Evolutionary conservation across 2,888 invertebrate species (phyloP).

Genomic region (Microdon myrmicae): DNA sequence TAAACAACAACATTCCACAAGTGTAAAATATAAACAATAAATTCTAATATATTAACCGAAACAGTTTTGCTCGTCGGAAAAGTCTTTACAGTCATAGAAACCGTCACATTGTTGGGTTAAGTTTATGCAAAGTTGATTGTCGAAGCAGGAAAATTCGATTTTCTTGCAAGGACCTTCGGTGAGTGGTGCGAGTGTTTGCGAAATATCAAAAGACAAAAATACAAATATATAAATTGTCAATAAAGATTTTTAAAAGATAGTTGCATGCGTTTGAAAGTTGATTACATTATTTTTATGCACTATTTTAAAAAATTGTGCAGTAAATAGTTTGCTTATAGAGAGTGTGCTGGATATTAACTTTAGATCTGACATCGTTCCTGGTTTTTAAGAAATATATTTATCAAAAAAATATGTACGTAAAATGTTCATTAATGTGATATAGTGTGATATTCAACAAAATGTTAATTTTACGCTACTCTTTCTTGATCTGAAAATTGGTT

Average conservation of each 20-base stretch:
- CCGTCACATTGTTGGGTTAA: conserved; percentile 84
- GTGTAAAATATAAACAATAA: background rate
- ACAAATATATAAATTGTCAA: background rate
- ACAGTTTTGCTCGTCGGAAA: conserved; percentile 91
- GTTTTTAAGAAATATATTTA: too few relatives aligned
- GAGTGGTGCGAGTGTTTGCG: conserved; percentile 16
- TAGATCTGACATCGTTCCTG: too few relatives aligned
- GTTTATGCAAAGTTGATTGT: conserved; percentile 82
- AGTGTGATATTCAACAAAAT: too few relatives aligned
- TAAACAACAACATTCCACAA: conserved; percentile 10
- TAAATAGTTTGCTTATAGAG: too few relatives aligned
- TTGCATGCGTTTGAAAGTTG: too few relatives aligned
- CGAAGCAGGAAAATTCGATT: conserved; percentile 77
- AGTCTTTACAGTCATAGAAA: conserved; percentile 89
- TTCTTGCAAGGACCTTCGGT: conserved; percentile 69
- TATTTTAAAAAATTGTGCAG: too few relatives aligned
- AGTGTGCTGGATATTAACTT: too few relatives aligned
- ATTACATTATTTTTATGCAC: too few relatives aligned
- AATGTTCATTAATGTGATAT: background rate
- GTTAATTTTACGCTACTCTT: too few relatives aligned
- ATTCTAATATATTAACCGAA: conserved; percentile 68
- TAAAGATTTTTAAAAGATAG: background rate
- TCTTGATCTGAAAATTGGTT: too few relatives aligned
- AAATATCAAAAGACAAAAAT: background rate
- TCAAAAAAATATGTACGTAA: background rate